Evolutionary conservation across 2,888 invertebrate genomes (phyloP).

Genomic region (Magallana nippona): DNA sequence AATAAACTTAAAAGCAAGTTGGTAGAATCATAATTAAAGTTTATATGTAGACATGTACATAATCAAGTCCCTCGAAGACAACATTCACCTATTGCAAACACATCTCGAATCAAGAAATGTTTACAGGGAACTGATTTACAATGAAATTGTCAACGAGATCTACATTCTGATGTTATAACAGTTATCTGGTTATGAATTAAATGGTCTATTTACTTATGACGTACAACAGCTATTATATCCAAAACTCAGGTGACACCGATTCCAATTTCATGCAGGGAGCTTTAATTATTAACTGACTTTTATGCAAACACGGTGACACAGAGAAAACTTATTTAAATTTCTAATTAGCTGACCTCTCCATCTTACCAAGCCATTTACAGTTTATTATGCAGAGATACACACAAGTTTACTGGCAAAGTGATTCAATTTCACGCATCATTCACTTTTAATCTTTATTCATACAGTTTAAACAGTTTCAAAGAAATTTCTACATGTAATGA

Average conservation of each 20-base stretch:
- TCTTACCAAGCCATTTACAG: background rate
- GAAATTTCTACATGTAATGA: too few relatives aligned
- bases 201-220: too few relatives aligned
- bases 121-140: too few relatives aligned
- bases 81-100: too few relatives aligned
- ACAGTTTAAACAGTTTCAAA: background rate
- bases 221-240: background rate
- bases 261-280: background rate
- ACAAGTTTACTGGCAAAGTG: background rate
- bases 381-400: background rate
- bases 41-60: too few relatives aligned
- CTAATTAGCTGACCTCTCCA: background rate
- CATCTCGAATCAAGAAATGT: too few relatives aligned
- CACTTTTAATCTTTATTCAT: background rate
- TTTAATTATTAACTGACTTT: background rate
- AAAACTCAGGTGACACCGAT: background rate
- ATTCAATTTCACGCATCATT: background rate
- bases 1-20: too few relatives aligned
- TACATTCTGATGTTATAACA: too few relatives aligned
- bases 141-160: too few relatives aligned
- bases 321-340: background rate
- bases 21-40: too few relatives aligned
- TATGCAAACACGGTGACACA: conserved; percentile 12
- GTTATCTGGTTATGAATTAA: too few relatives aligned
- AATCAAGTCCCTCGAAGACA: too few relatives aligned